Percentiles rank a stretch among this genome's conserved stretches.
Conservation (phyloP, 2,797 vertebrate species). For the Tenualosa thibaudeaui region DNA sequence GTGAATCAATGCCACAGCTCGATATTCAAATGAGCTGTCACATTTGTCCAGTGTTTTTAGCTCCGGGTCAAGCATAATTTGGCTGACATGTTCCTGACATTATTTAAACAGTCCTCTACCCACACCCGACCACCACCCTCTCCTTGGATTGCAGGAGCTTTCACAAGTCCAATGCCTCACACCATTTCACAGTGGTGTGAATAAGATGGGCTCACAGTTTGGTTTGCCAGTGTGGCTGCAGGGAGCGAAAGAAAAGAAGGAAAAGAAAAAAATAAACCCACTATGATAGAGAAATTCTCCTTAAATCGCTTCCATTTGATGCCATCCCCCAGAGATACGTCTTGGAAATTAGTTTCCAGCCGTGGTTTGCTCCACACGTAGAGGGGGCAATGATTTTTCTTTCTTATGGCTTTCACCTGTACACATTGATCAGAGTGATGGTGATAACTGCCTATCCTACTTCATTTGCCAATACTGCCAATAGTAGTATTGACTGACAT, state of each 20-base stretch:
- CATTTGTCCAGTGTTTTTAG: background rate
- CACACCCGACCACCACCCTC: background rate
- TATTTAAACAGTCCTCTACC: background rate
- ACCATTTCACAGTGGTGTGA: background rate
- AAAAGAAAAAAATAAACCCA: background rate
- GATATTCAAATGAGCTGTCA: slow-evolving; percentile 15
- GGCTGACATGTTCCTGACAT: slow-evolving; percentile 1
- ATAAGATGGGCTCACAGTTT: slow-evolving; percentile 29
- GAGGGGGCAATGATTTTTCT: background rate
- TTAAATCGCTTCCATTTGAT: slow-evolving; percentile 20
- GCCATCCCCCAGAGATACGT: slow-evolving; percentile 5
- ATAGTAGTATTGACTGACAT: background rate
- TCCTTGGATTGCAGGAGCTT: background rate
- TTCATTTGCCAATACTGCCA: background rate
- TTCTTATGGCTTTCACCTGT: background rate
- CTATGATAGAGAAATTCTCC: background rate
- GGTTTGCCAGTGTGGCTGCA: background rate
- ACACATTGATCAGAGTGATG: background rate
- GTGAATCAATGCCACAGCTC: slow-evolving; percentile 1
- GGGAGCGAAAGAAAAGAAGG: background rate
- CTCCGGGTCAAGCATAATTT: background rate
- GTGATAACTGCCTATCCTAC: background rate
- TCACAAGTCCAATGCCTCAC: background rate
- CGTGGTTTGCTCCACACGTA: background rate
- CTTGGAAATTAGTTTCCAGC: slow-evolving; percentile 2